These are phyloP conservation scores for Caenorhabditis parvicauda DNA, from an alignment of 2,888 invertebrate species.

Conservation along the genomic window DNA sequence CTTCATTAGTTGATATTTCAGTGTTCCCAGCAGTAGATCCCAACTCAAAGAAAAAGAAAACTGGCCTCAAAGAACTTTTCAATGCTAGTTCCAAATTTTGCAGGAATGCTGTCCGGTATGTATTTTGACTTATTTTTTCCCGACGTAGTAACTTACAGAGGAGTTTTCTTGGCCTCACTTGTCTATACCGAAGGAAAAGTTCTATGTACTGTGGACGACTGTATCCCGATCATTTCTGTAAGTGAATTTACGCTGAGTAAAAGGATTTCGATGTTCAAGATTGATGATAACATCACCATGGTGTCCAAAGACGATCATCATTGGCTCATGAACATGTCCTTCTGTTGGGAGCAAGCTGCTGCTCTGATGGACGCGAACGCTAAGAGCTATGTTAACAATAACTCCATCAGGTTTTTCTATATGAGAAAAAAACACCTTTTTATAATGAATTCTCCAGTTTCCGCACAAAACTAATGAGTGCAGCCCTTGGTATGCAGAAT, in stretches of 20 bases:
- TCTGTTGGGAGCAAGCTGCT: constrained; percentile 78
- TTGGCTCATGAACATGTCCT: constrained; percentile 96
- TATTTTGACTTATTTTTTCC: constrained; percentile 57
- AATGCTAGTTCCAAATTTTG: constrained; percentile 94
- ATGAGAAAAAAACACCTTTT: background rate
- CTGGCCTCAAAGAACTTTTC: constrained; percentile 83
- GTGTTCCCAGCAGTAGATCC: constrained; percentile 44
- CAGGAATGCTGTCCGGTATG: constrained; percentile 78
- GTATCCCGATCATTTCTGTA: constrained; percentile 91
- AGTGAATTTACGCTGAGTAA: constrained; percentile 72
- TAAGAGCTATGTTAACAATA: constrained; percentile 39
- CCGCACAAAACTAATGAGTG: constrained; percentile 77
- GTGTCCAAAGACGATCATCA: constrained; percentile 75
- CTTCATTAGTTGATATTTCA: constrained; percentile 7
- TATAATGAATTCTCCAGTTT: constrained; percentile 26
- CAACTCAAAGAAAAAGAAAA: constrained; percentile 41
- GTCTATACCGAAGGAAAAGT: constrained; percentile 93
- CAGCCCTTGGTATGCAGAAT: constrained; percentile 83
- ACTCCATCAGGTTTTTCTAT: constrained; percentile 26
- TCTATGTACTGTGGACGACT: constrained; percentile 92
- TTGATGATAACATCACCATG: constrained; percentile 38
- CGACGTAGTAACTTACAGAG: constrained; percentile 69
- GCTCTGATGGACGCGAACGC: constrained; percentile 36
- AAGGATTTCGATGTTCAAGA: constrained; percentile 3
- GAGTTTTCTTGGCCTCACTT: constrained; percentile 87